These are phyloP conservation scores for Procambarus virginalis DNA, from an alignment of 1,140 invertebrate genomes.

Conservation along the genomic window DNA sequence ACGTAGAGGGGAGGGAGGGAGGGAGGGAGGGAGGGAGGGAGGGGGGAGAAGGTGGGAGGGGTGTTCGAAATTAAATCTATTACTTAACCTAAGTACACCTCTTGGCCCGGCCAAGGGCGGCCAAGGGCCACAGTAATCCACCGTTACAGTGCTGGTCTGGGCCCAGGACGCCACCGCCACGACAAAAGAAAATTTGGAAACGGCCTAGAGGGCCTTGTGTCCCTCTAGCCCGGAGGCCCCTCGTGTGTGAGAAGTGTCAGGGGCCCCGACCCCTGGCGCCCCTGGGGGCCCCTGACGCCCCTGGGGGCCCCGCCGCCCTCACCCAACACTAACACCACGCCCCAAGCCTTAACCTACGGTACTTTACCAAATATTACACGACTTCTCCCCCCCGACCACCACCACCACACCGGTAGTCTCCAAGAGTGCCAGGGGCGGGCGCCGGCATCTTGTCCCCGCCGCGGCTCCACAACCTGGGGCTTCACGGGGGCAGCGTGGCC, in stretches of 20 bases:
- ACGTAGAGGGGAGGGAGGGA: too few species aligned
- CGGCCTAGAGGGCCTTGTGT: neutral
- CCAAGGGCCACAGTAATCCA: too few species aligned
- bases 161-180: neutral
- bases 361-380: conserved; percentile 28
- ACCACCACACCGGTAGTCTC: conserved; percentile 33
- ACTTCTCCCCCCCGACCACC: too few species aligned
- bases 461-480: too few species aligned
- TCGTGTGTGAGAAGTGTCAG: neutral
- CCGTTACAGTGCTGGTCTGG: too few species aligned
- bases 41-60: too few species aligned
- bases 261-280: too few species aligned
- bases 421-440: neutral
- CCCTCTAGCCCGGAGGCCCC: conserved; percentile 20
- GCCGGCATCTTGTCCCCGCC: conserved; percentile 26
- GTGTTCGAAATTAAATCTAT: too few species aligned
- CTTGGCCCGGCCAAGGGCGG: too few species aligned
- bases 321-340: neutral
- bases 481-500: neutral
- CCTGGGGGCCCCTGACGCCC: too few species aligned
- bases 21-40: too few species aligned
- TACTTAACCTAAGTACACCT: too few species aligned
- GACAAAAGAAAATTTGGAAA: neutral
- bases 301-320: neutral
- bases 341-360: neutral